Evolutionary conservation across 2,888 invertebrate genomes (phyloP), one percentile per base, ranked within the genome.

Genomic region (Apodemia zela): DNA sequence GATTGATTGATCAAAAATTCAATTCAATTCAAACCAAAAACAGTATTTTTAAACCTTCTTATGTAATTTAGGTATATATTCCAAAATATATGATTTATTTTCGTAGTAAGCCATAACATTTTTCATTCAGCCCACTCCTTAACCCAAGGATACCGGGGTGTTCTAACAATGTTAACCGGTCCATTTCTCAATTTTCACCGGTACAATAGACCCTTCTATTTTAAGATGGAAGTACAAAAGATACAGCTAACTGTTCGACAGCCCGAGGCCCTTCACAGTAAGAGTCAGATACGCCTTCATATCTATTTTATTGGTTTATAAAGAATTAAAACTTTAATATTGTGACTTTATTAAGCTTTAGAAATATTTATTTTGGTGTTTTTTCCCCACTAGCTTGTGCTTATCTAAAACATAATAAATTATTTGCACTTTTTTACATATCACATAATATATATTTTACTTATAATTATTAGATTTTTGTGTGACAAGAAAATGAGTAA

Each of bases 111-210:
- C 81, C 81, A 82, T 81, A 85, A 84, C 84, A 86, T 87, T 89
- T 84, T 88, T 89, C 84, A 87, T 83, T 76, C 77, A 75, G 76
- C 80, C 80, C 81, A 74, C 75, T 84, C 75, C 66, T 74, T 81
- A 81, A 84, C 80, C 80, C 80, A 77, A 82, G 79, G 75, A 78
- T 83, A 75, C 75, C 75, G 70, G 89, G 86, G 85, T 78, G 82
- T 76, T 76, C 84, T 91, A 92, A 92, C 88, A 75, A 87, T 78
- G 88, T 92, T 92, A 92, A 81, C 85, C 89, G 90, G 90, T 87
- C 89, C 91, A 92, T 92, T 92, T 91, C 91, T 90, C 91, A 91
- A 91, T 91, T 90, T 88, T 80, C 77, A 79, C 80, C 76, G 77
- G 77, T 73, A 76, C 73, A 74, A 74, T 75, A 67, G 67, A 80